Evolutionary conservation across 2,888 invertebrate genomes (phyloP).

Genomic region (Lasius platythorax): DNA sequence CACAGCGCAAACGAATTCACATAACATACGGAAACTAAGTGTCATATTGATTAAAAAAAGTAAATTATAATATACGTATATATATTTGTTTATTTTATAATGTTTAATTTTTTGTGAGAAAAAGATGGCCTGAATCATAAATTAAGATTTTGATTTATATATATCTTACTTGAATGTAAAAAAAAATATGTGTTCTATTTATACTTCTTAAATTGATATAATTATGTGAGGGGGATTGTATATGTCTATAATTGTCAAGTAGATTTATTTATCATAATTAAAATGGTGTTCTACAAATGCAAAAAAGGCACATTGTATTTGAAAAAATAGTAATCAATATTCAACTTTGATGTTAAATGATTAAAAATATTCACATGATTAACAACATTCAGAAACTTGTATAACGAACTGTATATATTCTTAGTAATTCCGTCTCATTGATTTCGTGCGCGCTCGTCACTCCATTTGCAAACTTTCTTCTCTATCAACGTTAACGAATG

Average conservation of each 20-base stretch:
- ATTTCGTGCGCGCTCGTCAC: neutral
- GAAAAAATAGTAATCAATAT: neutral
- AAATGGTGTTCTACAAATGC: neutral
- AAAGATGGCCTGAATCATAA: neutral
- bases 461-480: neutral
- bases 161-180: neutral
- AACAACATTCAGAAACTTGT: neutral
- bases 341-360: neutral
- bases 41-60: neutral
- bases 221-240: neutral
- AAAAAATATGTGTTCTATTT: neutral
- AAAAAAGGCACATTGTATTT: neutral
- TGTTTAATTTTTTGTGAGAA: neutral
- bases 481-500: constrained; percentile 19
- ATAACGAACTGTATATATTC: neutral
- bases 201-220: neutral
- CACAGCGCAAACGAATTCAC: neutral
- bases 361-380: neutral
- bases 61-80: neutral
- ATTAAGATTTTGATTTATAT: neutral
- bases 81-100: neutral
- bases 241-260: neutral
- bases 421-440: constrained; percentile 27
- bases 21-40: neutral
- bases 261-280: neutral